These are phyloP conservation scores for Carpatolechia fugitivella DNA, from an alignment of 2,888 invertebrate genomes.

Conservation along the genomic window DNA sequence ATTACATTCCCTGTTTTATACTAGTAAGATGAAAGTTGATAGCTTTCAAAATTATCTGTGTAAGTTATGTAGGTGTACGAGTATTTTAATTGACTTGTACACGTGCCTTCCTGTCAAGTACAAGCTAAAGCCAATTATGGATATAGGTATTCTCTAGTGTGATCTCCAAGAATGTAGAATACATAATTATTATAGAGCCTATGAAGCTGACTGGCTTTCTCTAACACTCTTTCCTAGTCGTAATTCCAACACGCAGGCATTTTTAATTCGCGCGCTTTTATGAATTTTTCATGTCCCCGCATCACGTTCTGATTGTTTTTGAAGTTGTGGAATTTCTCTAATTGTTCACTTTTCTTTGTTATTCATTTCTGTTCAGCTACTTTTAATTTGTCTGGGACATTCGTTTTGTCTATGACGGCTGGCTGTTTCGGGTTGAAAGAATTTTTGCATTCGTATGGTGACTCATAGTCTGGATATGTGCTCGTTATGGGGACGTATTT, in stretches of 20 bases:
- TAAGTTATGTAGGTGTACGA: too few species aligned
- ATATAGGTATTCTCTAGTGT: too few species aligned
- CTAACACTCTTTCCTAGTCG: not conserved
- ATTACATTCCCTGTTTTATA: too few species aligned
- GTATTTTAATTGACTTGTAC: slow-evolving; percentile 48
- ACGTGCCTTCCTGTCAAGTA: too few species aligned
- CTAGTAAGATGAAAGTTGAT: too few species aligned
- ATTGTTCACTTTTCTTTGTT: slow-evolving; percentile 36
- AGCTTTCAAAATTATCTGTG: too few species aligned
- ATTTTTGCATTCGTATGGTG: not conserved
- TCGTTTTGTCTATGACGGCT: not conserved
- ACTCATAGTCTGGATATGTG: slow-evolving; percentile 9
- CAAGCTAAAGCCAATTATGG: too few species aligned
- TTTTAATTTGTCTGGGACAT: not conserved
- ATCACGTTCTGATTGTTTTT: slow-evolving; percentile 53
- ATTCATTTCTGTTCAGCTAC: not conserved
- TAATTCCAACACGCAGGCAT: slow-evolving; percentile 58
- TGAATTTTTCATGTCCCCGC: slow-evolving; percentile 61
- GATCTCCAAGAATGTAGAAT: too few species aligned
- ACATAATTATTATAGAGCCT: too few species aligned
- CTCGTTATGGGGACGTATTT: slow-evolving; percentile 19
- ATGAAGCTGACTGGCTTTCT: not conserved
- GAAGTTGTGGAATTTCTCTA: slow-evolving; percentile 41
- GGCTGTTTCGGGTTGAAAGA: not conserved
- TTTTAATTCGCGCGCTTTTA: slow-evolving; percentile 70